phyloP scores from a whole-genome alignment of 2,113 vertebrate species.

The Pogona vitticeps region DNA sequence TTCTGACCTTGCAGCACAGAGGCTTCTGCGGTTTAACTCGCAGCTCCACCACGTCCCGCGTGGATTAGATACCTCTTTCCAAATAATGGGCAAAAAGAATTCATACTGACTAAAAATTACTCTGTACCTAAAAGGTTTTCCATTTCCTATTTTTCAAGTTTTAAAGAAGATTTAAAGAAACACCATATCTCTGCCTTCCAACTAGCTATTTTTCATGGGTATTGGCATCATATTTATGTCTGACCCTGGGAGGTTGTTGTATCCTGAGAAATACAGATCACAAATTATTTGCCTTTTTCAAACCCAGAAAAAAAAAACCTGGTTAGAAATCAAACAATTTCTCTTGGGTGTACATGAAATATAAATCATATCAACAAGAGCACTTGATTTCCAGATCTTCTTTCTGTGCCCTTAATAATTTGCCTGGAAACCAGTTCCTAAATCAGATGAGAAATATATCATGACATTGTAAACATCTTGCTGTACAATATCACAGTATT shows the following conservation, averaged over 20 bases:
- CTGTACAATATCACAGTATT: slow-evolving; percentile 34
- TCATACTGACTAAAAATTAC: background rate
- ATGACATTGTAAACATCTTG: slow-evolving; percentile 43
- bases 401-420: slow-evolving; percentile 32
- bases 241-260: slow-evolving; percentile 35
- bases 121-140: background rate
- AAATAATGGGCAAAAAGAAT: background rate
- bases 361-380: slow-evolving; percentile 40
- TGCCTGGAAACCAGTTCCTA: slow-evolving; percentile 33
- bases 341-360: slow-evolving; percentile 51
- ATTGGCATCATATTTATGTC: slow-evolving; percentile 35
- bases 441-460: background rate
- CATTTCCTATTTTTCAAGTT: slow-evolving; percentile 47
- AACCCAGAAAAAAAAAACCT: background rate
- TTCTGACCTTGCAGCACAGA: too few relatives aligned
- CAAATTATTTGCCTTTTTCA: background rate
- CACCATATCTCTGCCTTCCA: slow-evolving; percentile 47
- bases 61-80: background rate
- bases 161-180: slow-evolving; percentile 52
- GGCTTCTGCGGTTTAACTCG: too few relatives aligned
- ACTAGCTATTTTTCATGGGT: slow-evolving; percentile 42
- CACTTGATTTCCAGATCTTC: slow-evolving; percentile 52
- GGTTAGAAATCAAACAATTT: slow-evolving; percentile 40
- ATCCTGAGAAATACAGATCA: background rate
- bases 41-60: too few relatives aligned